Base-by-base conservation (phyloP, 2,888 invertebrate species). In the Netelia inedita region DNA sequence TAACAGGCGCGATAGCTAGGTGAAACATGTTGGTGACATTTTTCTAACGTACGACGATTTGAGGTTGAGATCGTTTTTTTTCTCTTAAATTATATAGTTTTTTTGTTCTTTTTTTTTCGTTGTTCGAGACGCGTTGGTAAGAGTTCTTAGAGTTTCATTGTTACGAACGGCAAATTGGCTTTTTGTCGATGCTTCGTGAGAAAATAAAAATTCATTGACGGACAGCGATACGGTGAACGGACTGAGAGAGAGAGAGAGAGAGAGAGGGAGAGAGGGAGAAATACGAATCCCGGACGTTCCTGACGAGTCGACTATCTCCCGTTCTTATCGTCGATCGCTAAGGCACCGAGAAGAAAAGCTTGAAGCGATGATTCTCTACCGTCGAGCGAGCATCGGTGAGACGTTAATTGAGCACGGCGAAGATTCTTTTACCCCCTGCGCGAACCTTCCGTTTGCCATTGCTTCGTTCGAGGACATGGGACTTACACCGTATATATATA, bases 361-460 rank as follows among this genome's bases (percentile, higher is more conserved):
- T 14, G 61, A 73, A 75, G 66, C 69, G 83, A 72, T 79, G 68
- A 74, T 79, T 65, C 65, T 61, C 35, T 19, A 23, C 46, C 63
- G 79, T 69, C 69, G 21, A 41, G 28, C 50, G 46, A 23, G n/a
- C 57, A 23, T 68, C 78, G 65, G 74, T 59, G 75, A 79, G 83
- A 83, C 83, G 74, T 83, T 83, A 83, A 83, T 83, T 83, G 83
- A 83, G 75, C 83, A 53, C 83, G 57, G 74, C 71, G 46, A 65
- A 79, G 79, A 79, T 83, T 83, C 79, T 65, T 83, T 59, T 63
- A 19, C 23, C 68, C 43, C 69, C 46, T 41, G 59, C 14, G 63
- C 28, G 10, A 50, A 63, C 21, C 41, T 68, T 43, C 19, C 50
- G n/a, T 28, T 61, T 43, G 50, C 43, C 68, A 68, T 68, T 43